phyloP scores from a whole-genome alignment of 2,113 vertebrate species.

The Bubo blakistoni region DNA sequence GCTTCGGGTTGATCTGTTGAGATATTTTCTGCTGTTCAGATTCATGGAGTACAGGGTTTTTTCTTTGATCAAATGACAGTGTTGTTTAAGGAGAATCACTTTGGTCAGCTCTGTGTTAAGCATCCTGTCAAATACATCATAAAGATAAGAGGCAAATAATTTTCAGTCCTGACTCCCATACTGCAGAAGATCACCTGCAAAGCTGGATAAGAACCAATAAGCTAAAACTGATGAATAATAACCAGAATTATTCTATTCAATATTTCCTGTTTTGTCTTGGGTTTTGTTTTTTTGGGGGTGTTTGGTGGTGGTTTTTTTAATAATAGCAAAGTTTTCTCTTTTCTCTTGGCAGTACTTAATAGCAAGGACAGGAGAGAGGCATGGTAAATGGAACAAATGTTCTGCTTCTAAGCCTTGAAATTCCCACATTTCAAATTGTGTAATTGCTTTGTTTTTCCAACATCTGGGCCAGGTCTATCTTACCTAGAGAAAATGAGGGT shows the following conservation, averaged over 20 bases:
- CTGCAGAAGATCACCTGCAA: not conserved
- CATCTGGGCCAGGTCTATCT: not conserved
- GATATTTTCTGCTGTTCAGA: slow-evolving; percentile 13
- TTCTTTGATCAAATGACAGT: not conserved
- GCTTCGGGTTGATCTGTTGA: not conserved
- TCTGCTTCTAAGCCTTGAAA: not conserved
- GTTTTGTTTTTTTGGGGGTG: no score
- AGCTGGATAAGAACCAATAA: not conserved
- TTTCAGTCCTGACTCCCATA: not conserved
- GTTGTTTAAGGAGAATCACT: not conserved
- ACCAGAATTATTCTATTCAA: not conserved
- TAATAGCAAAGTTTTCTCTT: not conserved
- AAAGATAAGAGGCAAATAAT: not conserved
- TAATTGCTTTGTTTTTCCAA: not conserved
- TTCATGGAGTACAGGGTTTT: not conserved
- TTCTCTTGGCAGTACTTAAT: not conserved
- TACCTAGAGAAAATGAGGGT: not conserved
- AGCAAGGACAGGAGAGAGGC: not conserved
- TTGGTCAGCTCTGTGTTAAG: not conserved
- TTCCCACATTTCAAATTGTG: not conserved
- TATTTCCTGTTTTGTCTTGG: not conserved
- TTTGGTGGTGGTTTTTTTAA: not conserved
- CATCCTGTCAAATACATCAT: not conserved
- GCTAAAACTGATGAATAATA: not conserved
- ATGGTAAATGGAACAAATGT: not conserved